Evolutionary conservation across 2,888 invertebrate genomes (phyloP), one percentile per base, ranked within the genome.

Genomic region (Nemapogon koenigi): DNA sequence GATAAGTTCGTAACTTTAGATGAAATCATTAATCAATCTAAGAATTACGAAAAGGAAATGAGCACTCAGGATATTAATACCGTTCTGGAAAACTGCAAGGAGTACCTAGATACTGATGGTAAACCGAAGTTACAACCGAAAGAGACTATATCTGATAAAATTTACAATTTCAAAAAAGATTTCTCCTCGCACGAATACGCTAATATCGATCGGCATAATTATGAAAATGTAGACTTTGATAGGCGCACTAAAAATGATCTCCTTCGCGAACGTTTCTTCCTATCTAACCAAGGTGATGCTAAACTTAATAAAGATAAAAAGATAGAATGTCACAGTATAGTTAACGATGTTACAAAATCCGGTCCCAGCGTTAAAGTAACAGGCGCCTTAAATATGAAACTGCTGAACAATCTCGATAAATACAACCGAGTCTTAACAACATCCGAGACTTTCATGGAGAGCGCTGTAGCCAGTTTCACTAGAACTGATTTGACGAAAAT

Each of bases 261-360:
- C 2, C 46, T 78, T 0, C 62, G 78, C 7, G 58, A 76, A 41
- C 53, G 58, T 3, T 78, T 78, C 55, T 78, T 76, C 40, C 29
- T 52, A 0, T 47, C 62, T 0, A 72, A 73, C 38, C 67, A 70
- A 39, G 52, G 55, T 39, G 63, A 65, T 28, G 73, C 72, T 47
- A 57, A 57, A 30, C 57, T 47, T 8, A 54, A 55, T 13, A 33
- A 44, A 7, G 57, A 51, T 3, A 73, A 70, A 43, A 72, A 68
- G 41, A 76, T 76, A 27, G 80, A 78, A 45, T 79, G 76, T 31
- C 70, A 70, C 44, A 76, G 69, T 30, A 78, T 79, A 4, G 52
- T 55, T 3, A 76, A 71, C 32, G 76, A 79, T 40, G 62, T 76
- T 3, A 64, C 63, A 0, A 68, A 72, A 46, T 52, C 61, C 1